Evolutionary conservation across 1,140 invertebrate genomes (phyloP), one percentile per base, ranked within the genome.

Genomic region (Heliconius nattereri): DNA sequence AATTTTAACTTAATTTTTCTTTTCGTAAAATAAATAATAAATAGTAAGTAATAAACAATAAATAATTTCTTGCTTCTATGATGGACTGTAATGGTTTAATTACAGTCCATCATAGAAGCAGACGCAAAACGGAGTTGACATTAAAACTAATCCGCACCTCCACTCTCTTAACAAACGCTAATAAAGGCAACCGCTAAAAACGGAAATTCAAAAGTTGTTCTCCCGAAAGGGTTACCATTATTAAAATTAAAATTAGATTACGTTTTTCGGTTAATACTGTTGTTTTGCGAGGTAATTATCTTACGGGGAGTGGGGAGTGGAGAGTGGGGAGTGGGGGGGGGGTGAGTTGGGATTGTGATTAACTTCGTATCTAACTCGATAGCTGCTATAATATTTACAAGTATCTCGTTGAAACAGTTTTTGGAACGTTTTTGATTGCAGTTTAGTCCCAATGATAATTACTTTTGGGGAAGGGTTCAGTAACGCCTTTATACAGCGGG

Each of bases 191-290:
- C 85, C 83, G 85, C 85, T 85, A 88, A 85, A 66, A 85, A 85
- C 88, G 87, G 86, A 88, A 90, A 87, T 87, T 85, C 87, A 83
- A 89, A 88, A 89, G 85, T 89, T 86, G 82, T 78, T 85, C 83
- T 88, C 87, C 85, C 86, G 81, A 86, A 89, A 90, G 90, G 89
- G 86, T 90, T 88, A 80, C 85, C 84, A 90, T 91, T 90, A 91
- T 92, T 90, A 91, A 91, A 92, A 93, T 93, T 92, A 93, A 92
- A 93, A 91, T 92, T 92, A 91, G 87, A 92, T 93, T 91, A 92
- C 84, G 90, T 92, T 92, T 92, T 89, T 90, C 87, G 90, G 86
- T 87, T 89, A 87, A 87, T 89, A 85, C 85, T 86, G 87, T 90
- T 92, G 90, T 91, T 91, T 90, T 88, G 84, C 85, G 86, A 85